Conservation (phyloP, 2,113 vertebrate species). For the Eulemur macaco region DNA sequence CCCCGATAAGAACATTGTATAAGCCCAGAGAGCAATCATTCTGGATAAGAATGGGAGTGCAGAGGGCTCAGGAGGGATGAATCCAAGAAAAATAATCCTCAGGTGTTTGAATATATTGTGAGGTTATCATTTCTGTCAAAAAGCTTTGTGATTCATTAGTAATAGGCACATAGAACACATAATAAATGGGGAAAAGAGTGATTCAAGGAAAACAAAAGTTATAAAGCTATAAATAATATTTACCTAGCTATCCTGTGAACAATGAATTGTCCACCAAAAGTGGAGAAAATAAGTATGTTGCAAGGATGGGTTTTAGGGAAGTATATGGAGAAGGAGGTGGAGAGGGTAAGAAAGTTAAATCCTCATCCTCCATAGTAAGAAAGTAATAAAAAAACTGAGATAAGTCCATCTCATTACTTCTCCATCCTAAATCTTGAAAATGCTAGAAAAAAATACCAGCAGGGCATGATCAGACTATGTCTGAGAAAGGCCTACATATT, state of each 20-base stretch:
- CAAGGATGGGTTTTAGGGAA: background rate
- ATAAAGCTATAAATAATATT: background rate
- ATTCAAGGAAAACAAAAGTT: background rate
- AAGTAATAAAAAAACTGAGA: background rate
- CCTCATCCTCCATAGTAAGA: background rate
- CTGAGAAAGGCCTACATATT: background rate
- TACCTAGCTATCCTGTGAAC: background rate
- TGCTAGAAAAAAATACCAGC: background rate
- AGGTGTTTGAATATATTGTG: background rate
- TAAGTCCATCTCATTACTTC: background rate
- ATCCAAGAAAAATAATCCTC: background rate
- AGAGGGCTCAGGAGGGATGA: background rate
- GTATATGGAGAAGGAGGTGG: background rate
- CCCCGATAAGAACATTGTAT: background rate
- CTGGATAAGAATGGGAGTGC: background rate
- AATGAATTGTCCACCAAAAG: background rate
- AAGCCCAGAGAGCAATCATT: background rate
- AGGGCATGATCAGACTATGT: background rate
- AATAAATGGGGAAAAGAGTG: background rate
- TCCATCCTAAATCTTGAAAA: background rate
- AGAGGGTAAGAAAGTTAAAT: background rate
- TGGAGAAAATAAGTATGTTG: background rate
- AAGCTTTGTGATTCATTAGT: background rate
- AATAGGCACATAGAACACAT: background rate
- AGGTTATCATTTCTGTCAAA: background rate